Conservation (phyloP, 1,140 invertebrate genomes). For the Drosophila ambigua region DNA sequence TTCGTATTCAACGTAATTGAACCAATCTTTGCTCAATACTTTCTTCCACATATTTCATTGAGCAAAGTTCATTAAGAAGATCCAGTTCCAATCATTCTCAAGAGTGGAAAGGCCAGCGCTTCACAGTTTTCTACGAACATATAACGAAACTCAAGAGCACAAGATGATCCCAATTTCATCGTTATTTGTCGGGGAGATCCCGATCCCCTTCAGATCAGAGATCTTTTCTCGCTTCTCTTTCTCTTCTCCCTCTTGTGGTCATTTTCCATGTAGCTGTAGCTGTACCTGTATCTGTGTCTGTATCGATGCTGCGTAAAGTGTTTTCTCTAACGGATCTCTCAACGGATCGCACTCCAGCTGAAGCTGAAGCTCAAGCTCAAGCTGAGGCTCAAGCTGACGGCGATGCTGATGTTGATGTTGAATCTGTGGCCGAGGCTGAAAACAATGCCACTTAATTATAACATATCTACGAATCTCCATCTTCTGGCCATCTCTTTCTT, state of each 20-base stretch:
- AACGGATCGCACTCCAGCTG: constrained; percentile 25
- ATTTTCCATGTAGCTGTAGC: too few species aligned
- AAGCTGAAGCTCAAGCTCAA: constrained; percentile 1
- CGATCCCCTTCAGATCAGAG: constrained; percentile 20
- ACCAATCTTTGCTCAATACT: too few species aligned
- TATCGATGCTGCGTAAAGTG: constrained; percentile 7
- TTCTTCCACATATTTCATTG: background rate
- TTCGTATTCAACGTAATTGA: too few species aligned
- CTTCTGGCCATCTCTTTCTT: background rate
- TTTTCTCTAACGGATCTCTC: constrained; percentile 41
- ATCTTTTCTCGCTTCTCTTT: background rate
- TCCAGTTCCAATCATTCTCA: constrained; percentile 5
- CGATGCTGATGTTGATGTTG: background rate
- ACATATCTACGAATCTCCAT: constrained; percentile 31
- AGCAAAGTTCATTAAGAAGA: constrained; percentile 26
- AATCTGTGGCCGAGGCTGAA: constrained; percentile 12
- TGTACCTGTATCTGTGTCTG: background rate
- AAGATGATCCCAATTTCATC: constrained; percentile 35
- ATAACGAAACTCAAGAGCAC: constrained; percentile 20
- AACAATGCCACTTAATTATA: constrained; percentile 52
- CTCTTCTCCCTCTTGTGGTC: too few species aligned
- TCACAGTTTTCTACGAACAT: constrained; percentile 4
- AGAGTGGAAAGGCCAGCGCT: constrained; percentile 10
- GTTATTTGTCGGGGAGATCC: constrained; percentile 20
- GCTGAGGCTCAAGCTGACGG: background rate